phyloP scores from a whole-genome alignment of 2,797 vertebrate species.

The Sus cebifrons region DNA sequence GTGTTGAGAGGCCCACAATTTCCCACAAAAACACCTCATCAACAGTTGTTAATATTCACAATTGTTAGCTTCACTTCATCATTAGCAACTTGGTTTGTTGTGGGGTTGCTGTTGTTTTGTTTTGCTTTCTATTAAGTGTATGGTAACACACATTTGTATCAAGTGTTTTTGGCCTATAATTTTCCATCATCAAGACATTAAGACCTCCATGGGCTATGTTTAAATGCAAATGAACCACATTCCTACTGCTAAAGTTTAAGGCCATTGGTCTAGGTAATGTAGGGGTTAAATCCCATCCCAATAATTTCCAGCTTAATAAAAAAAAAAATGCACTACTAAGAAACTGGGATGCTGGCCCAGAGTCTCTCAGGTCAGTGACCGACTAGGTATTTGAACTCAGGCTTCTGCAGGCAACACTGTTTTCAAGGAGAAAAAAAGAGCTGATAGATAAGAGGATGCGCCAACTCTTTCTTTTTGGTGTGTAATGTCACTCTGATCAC shows the following conservation, averaged over 20 bases:
- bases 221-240: not conserved
- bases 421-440: not conserved
- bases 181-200: not conserved
- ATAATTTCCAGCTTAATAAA: not conserved
- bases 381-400: not conserved
- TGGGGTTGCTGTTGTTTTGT: not conserved
- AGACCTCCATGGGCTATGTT: not conserved
- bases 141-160: not conserved
- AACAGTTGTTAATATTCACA: too few species aligned
- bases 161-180: not conserved
- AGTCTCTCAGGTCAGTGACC: not conserved
- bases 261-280: not conserved
- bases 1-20: rapidly evolving
- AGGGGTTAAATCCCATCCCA: not conserved
- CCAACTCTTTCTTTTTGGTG: not conserved
- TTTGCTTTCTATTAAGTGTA: not conserved
- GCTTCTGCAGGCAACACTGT: not conserved
- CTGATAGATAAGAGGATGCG: not conserved
- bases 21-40: not conserved
- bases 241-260: not conserved
- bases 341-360: not conserved
- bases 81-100: not conserved
- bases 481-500: not conserved
- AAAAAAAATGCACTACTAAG: not conserved
- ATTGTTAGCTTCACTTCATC: not conserved